Conservation (phyloP, 2,888 invertebrate species). For the Epistrophella euchroma region DNA sequence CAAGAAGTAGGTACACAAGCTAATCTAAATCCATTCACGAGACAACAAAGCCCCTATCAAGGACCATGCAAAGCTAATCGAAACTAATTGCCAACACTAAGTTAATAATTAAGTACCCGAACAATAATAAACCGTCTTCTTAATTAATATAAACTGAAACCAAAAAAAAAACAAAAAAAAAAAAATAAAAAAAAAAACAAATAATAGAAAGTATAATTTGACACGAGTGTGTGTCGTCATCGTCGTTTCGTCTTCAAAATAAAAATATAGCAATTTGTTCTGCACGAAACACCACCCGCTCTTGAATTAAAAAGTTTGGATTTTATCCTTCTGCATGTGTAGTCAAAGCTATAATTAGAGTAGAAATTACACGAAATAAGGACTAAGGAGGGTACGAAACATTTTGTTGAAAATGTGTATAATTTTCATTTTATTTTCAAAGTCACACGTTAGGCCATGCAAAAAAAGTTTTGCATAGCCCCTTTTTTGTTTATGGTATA, state of each 20-base stretch:
- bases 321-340: slow-evolving; percentile 45
- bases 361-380: slow-evolving; percentile 25
- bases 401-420: slow-evolving; percentile 32
- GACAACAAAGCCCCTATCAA: neutral
- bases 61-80: neutral
- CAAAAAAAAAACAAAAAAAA: neutral
- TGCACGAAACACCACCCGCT: slow-evolving; percentile 27
- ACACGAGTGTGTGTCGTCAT: slow-evolving; percentile 7
- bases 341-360: slow-evolving; percentile 43
- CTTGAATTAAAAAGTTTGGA: slow-evolving; percentile 23
- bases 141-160: slow-evolving; percentile 19
- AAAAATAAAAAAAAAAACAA: neutral
- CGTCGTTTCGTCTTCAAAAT: neutral
- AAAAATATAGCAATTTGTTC: slow-evolving; percentile 10
- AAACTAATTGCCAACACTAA: slow-evolving; percentile 25
- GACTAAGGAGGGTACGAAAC: neutral
- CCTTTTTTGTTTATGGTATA: neutral
- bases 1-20: neutral
- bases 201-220: neutral
- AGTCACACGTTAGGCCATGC: slow-evolving; percentile 30
- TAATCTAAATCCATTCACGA: neutral
- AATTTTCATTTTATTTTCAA: slow-evolving; percentile 36
- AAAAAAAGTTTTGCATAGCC: slow-evolving; percentile 3
- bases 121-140: slow-evolving; percentile 1
- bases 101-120: neutral